A percentile compares a stretch with the other conserved stretches of the same genome.
phyloP scores from a whole-genome alignment of 2,113 vertebrate species.

The Syrmaticus mikado region DNA sequence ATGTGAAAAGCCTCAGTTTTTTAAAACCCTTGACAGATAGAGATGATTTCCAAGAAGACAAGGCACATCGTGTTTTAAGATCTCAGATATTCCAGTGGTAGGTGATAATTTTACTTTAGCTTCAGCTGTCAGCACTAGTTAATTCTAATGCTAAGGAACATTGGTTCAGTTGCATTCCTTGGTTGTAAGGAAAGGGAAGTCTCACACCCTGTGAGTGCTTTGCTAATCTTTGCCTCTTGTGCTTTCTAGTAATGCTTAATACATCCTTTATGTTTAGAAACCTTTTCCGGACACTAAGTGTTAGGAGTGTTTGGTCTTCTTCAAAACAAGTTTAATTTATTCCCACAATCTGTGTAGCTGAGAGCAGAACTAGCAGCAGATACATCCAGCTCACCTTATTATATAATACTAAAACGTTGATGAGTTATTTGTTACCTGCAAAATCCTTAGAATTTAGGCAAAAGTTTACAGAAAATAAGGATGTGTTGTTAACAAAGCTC shows the following conservation, averaged over 20 bases:
- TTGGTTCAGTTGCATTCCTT: not conserved
- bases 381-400: not conserved
- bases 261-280: not conserved
- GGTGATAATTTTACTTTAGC: conserved; percentile 5
- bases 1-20: not conserved
- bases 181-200: not conserved
- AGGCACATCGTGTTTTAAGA: not conserved
- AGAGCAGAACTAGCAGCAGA: not conserved
- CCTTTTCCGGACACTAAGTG: not conserved
- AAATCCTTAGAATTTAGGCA: not conserved
- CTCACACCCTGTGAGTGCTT: not conserved
- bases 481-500: not conserved
- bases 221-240: not conserved
- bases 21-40: not conserved
- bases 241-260: not conserved
- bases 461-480: not conserved
- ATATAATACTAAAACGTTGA: not conserved
- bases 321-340: not conserved
- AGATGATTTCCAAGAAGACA: not conserved
- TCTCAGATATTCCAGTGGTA: not conserved
- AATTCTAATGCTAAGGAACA: not conserved
- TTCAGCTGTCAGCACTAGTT: not conserved
- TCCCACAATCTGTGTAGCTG: not conserved
- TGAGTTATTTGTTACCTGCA: not conserved
- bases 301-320: not conserved